Conservation (phyloP, 30 jellyfish, hydroid and myxozoan genomes). For the Chrysaora quinquecirrha region DNA sequence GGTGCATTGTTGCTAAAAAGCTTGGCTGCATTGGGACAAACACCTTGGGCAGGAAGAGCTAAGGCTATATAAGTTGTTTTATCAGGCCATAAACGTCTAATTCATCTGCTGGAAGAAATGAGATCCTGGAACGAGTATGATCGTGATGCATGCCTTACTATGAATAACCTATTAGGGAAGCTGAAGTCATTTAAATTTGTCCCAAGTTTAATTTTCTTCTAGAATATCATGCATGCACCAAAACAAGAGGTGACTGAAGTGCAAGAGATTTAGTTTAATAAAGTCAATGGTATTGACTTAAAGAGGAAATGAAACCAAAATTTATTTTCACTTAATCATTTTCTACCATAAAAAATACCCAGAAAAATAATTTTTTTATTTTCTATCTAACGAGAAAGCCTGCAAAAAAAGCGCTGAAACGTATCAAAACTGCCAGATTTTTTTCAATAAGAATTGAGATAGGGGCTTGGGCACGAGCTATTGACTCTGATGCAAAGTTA, state of each 20-base stretch:
- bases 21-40: constrained; percentile 24
- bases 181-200: constrained; percentile 14
- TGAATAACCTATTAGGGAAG: constrained; percentile 18
- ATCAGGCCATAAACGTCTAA: constrained; percentile 26
- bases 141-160: constrained; percentile 25
- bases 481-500: no score
- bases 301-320: no score
- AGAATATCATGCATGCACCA: constrained; percentile 12
- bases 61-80: constrained; percentile 17
- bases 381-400: not conserved
- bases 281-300: constrained; percentile 25
- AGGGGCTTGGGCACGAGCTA: no score
- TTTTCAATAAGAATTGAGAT: not conserved
- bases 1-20: constrained; percentile 28
- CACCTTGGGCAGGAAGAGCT: constrained; percentile 37
- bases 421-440: not conserved
- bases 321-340: not conserved
- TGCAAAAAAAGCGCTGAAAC: not conserved
- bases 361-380: no score
- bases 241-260: constrained; percentile 38
- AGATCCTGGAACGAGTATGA: constrained; percentile 20
- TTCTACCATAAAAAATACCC: no score
- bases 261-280: constrained; percentile 23
- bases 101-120: constrained; percentile 36
- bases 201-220: constrained; percentile 25